These are phyloP conservation scores for Tamias sibiricus DNA, from an alignment of 2,113 vertebrate genomes.

Conservation along the genomic window DNA sequence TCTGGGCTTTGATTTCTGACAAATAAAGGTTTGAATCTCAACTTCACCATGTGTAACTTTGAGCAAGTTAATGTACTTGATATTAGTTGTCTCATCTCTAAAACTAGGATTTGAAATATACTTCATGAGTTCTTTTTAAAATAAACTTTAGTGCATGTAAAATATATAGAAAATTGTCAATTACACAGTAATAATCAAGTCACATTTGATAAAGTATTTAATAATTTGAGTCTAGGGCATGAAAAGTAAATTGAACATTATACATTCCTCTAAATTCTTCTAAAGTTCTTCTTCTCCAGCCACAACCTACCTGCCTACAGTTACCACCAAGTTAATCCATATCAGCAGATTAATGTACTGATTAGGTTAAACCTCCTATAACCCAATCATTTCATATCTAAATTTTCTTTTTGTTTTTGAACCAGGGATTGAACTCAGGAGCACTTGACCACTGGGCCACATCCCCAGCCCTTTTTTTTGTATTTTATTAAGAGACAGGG, in stretches of 20 bases:
- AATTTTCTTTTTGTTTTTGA: too few relatives aligned
- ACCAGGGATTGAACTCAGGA: too few relatives aligned
- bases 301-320: too few relatives aligned
- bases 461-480: too few relatives aligned
- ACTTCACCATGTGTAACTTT: neutral
- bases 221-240: neutral
- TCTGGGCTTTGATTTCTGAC: neutral
- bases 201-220: neutral
- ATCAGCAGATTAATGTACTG: too few relatives aligned
- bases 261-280: neutral
- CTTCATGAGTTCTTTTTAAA: neutral
- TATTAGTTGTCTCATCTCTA: neutral
- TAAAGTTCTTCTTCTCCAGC: neutral
- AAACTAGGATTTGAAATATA: neutral
- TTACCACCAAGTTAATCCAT: too few relatives aligned
- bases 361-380: too few relatives aligned
- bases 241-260: neutral
- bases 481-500: too few relatives aligned
- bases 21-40: conserved; percentile 4
- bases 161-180: neutral
- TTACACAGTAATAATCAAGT: neutral
- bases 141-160: neutral
- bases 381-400: too few relatives aligned
- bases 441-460: too few relatives aligned
- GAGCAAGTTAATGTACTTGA: neutral